Percentiles rank a stretch among this genome's conserved stretches.
These are phyloP conservation scores for Lagria hirta DNA, from an alignment of 2,888 invertebrate genomes.

Conservation along the genomic window DNA sequence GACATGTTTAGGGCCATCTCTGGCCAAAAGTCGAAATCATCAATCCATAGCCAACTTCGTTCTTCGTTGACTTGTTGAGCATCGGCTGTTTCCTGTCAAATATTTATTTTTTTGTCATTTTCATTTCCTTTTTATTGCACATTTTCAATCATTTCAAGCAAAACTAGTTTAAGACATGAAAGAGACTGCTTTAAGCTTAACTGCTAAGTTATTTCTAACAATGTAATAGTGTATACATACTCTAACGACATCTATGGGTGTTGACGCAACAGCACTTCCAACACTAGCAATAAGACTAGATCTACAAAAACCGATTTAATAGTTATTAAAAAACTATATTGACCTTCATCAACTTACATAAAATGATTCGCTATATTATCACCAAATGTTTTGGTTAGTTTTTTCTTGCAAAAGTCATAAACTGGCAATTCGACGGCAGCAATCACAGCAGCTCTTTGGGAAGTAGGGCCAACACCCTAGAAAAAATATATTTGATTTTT, in stretches of 20 bases:
- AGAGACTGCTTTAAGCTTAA: too few species aligned
- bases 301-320: slow-evolving; percentile 54
- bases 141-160: slow-evolving; percentile 1
- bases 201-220: too few species aligned
- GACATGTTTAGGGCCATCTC: too few species aligned
- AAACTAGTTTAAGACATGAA: too few species aligned
- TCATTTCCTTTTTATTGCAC: too few species aligned
- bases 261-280: slow-evolving; percentile 90
- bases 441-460: slow-evolving; percentile 90
- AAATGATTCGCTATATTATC: slow-evolving; percentile 86
- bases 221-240: slow-evolving; percentile 58
- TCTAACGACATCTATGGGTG: slow-evolving; percentile 90
- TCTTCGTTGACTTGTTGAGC: too few species aligned
- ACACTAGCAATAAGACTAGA: slow-evolving; percentile 90
- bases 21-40: too few species aligned
- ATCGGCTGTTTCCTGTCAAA: too few species aligned
- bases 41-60: too few species aligned
- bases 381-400: slow-evolving; percentile 68
- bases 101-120: too few species aligned
- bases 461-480: slow-evolving; percentile 88
- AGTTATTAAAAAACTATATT: slow-evolving; percentile 9
- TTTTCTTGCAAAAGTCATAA: slow-evolving; percentile 86
- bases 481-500: slow-evolving; percentile 22
- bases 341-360: slow-evolving; percentile 59
- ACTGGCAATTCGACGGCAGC: slow-evolving; percentile 93